Evolutionary conservation across 2,888 invertebrate species (phyloP).

Genomic region (Troides oblongomaculatus): DNA sequence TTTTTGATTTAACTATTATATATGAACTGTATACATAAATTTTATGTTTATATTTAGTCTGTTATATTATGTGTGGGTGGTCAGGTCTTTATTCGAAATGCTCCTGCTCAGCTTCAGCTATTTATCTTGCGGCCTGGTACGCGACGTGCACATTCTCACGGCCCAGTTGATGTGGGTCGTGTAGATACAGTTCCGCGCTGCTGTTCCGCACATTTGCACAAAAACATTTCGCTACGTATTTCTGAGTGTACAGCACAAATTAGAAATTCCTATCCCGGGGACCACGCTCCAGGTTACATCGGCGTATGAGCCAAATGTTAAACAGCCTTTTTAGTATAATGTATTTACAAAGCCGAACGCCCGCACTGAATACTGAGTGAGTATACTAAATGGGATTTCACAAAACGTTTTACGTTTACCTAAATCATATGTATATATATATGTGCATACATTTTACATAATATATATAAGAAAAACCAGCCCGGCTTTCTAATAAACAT

Average conservation of each 20-base stretch:
- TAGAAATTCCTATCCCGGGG: slow-evolving; percentile 19
- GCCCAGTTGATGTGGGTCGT: not conserved
- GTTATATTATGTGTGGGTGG: too few relatives aligned
- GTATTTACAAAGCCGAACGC: slow-evolving; percentile 11
- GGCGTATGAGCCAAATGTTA: slow-evolving; percentile 23
- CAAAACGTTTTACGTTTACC: slow-evolving; percentile 3
- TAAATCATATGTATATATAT: too few relatives aligned
- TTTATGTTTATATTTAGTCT: too few relatives aligned
- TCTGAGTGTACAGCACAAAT: slow-evolving; percentile 18
- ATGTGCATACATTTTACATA: too few relatives aligned
- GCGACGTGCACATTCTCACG: slow-evolving; percentile 1
- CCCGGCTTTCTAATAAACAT: too few relatives aligned
- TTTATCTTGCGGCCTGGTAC: not conserved
- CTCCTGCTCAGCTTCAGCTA: too few relatives aligned
- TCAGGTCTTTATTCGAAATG: too few relatives aligned
- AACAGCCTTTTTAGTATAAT: slow-evolving; percentile 25
- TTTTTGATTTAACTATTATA: too few relatives aligned
- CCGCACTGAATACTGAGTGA: slow-evolving; percentile 15
- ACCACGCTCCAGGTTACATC: slow-evolving; percentile 16
- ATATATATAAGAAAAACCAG: too few relatives aligned
- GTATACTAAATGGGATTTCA: not conserved
- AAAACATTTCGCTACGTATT: slow-evolving; percentile 9
- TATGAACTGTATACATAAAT: too few relatives aligned
- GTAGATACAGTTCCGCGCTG: not conserved
- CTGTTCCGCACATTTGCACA: slow-evolving; percentile 15